Evolutionary conservation across 2,113 vertebrate genomes (phyloP).

Genomic region (Thunnus thynnus): DNA sequence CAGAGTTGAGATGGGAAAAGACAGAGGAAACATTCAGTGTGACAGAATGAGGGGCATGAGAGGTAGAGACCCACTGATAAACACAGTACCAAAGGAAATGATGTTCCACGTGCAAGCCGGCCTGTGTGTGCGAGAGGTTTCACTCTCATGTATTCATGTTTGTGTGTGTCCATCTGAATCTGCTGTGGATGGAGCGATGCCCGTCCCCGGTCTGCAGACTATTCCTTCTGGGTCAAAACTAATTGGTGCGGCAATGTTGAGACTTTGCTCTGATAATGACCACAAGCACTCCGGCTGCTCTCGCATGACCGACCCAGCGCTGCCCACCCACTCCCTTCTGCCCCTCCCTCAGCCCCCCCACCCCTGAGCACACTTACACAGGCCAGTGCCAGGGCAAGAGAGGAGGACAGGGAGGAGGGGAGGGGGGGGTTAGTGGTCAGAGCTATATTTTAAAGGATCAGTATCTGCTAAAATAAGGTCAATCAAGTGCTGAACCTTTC

Average conservation of each 20-base stretch:
- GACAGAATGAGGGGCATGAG: conserved; percentile 20
- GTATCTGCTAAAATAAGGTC: too few relatives aligned
- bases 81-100: conserved; percentile 30
- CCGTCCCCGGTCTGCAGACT: conserved; percentile 60
- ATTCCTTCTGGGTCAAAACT: conserved; percentile 84
- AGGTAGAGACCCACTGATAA: conserved; percentile 40
- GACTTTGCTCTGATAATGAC: conserved; percentile 84
- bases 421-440: not conserved
- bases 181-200: conserved; percentile 61
- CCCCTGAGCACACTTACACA: conserved; percentile 58
- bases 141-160: conserved; percentile 14
- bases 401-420: not conserved
- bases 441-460: not conserved
- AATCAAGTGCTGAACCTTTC: too few relatives aligned
- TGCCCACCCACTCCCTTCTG: conserved; percentile 56
- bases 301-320: conserved; percentile 73
- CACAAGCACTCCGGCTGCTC: conserved; percentile 79
- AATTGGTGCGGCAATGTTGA: conserved; percentile 81
- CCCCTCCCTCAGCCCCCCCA: conserved; percentile 31
- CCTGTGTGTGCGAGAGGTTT: conserved; percentile 9
- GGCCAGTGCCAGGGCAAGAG: conserved; percentile 48
- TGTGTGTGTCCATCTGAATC: conserved; percentile 58
- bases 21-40: conserved; percentile 10
- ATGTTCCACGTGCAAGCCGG: conserved; percentile 28
- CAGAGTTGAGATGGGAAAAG: conserved; percentile 11